Evolutionary conservation across 1,140 invertebrate genomes (phyloP).

Genomic region (Rhagoletis zephyria): DNA sequence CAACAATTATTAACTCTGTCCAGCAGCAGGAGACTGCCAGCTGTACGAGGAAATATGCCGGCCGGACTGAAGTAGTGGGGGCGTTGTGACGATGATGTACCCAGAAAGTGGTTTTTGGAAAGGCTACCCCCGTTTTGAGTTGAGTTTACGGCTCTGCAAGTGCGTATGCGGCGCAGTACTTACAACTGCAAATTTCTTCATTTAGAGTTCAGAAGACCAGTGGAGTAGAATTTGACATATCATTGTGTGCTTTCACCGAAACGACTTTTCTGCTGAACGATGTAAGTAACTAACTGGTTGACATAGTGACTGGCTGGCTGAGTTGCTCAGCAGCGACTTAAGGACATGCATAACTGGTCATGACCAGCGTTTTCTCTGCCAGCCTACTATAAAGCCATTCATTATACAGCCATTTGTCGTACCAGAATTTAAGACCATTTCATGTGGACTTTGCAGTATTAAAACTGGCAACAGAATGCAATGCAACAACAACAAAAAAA

Average conservation of each 20-base stretch:
- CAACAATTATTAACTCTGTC: slow-evolving; percentile 14
- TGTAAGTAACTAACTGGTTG: slow-evolving; percentile 40
- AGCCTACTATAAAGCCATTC: neutral
- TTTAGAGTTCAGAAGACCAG: neutral
- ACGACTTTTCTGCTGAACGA: neutral
- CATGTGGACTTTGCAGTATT: neutral
- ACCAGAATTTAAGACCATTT: slow-evolving; percentile 17
- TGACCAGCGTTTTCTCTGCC: neutral
- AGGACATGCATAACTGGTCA: neutral
- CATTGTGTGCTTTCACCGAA: neutral
- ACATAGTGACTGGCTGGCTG: slow-evolving; percentile 9
- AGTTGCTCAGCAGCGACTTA: neutral
- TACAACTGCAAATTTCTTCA: slow-evolving; percentile 23
- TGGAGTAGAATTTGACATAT: neutral
- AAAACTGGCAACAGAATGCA: neutral
- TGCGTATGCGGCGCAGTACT: too few species aligned
- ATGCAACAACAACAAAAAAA: neutral
- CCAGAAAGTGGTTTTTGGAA: too few species aligned
- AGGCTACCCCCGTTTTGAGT: too few species aligned
- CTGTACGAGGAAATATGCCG: too few species aligned
- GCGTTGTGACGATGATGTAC: neutral
- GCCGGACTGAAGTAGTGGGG: neutral
- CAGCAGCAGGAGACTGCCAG: neutral
- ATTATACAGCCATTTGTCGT: slow-evolving; percentile 30
- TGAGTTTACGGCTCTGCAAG: too few species aligned